These are phyloP conservation scores for Amphiura filiformis DNA, from an alignment of 35 echinoderm and acorn worm genomes.

Conservation along the genomic window DNA sequence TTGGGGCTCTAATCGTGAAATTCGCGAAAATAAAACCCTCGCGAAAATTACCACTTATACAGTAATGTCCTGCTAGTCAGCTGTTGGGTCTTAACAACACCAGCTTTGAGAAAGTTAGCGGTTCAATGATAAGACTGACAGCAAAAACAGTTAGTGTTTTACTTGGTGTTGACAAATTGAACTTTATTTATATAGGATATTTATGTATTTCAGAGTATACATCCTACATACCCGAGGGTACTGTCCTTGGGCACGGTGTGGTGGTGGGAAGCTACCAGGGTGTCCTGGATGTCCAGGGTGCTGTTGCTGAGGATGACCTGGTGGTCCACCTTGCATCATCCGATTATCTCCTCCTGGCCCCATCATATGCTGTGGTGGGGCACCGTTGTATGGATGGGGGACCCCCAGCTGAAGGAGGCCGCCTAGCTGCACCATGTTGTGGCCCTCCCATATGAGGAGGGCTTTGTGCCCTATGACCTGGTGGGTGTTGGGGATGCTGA, in stretches of 20 bases:
- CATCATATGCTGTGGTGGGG: not conserved
- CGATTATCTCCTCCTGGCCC: conserved; percentile 29
- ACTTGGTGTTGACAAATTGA: no score
- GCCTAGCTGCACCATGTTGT: not conserved
- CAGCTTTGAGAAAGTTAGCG: no score
- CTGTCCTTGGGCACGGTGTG: not conserved
- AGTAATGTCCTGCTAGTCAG: no score
- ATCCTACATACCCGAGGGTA: not conserved
- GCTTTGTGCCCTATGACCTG: conserved; percentile 9
- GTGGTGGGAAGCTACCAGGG: not conserved
- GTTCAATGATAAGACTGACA: no score
- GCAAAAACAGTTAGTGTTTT: no score
- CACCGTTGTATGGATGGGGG: not conserved
- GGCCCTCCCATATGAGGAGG: not conserved
- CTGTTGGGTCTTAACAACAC: no score
- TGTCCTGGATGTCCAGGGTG: not conserved
- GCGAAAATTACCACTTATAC: no score
- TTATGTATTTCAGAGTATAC: no score
- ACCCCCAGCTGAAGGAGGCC: not conserved
- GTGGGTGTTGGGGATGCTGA: not conserved
- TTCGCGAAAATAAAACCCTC: no score
- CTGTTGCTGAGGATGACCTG: conserved; percentile 9
- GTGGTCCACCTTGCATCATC: not conserved
- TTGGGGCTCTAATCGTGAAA: no score
- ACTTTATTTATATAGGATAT: no score